Evolutionary conservation across 2,797 vertebrate genomes (phyloP).

Genomic region (Tokudaia muenninki): DNA sequence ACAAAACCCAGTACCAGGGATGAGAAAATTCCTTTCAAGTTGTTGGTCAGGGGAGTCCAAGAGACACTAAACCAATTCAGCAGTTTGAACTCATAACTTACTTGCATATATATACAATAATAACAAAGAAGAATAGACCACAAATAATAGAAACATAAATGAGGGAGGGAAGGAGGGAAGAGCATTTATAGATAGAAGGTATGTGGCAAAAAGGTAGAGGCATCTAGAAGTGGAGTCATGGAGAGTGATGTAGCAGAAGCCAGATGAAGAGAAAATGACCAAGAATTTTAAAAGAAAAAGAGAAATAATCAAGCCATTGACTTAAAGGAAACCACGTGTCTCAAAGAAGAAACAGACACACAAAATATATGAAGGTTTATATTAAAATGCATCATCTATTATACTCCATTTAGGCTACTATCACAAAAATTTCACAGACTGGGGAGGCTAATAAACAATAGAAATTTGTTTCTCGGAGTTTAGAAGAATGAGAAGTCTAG

Average conservation of each 20-base stretch:
- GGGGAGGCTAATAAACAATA: neutral
- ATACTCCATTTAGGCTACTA: neutral
- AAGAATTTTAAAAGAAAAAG: constrained; percentile 26
- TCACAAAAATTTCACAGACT: neutral
- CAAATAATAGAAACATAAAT: constrained; percentile 13
- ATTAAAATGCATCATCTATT: neutral
- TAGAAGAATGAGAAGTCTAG: neutral
- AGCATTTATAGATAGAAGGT: neutral
- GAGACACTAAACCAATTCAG: neutral
- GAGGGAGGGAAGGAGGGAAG: too few species aligned
- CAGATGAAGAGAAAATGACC: constrained; percentile 57
- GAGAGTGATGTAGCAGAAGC: neutral
- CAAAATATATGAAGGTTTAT: neutral
- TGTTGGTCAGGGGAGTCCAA: neutral
- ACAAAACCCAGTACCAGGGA: too few species aligned
- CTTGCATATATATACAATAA: neutral
- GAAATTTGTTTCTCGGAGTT: neutral
- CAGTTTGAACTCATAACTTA: neutral
- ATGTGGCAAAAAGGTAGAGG: neutral
- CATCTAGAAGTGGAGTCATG: neutral
- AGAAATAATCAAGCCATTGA: constrained; percentile 15
- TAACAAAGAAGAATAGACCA: neutral
- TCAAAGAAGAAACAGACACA: neutral
- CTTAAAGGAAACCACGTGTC: neutral
- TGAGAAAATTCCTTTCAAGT: neutral